Evolutionary conservation across 2,888 invertebrate genomes (phyloP).

Genomic region (Cyrtodaria siliqua): DNA sequence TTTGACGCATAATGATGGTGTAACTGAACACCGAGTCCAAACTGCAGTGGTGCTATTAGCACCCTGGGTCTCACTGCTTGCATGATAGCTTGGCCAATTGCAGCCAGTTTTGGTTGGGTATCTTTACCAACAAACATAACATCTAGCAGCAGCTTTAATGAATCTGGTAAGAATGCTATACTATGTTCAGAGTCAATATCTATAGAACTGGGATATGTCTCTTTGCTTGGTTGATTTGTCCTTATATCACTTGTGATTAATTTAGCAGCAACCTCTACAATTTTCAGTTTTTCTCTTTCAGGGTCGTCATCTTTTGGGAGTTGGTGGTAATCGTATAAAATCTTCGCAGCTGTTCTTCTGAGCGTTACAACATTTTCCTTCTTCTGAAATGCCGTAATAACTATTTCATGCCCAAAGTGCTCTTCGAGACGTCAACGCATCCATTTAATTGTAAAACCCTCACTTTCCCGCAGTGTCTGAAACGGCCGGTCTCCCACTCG

Average conservation of each 20-base stretch:
- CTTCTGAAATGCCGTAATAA: constrained; percentile 54
- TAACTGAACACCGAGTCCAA: constrained; percentile 67
- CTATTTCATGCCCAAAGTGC: constrained; percentile 59
- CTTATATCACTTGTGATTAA: constrained; percentile 67
- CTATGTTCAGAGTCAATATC: constrained; percentile 13
- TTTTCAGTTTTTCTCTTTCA: constrained; percentile 38
- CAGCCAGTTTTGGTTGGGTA: constrained; percentile 41
- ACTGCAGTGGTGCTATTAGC: constrained; percentile 63
- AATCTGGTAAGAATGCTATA: constrained; percentile 28
- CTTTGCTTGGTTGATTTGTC: constrained; percentile 12
- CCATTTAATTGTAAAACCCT: constrained; percentile 21
- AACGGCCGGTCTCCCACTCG: no score
- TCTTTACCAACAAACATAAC: constrained; percentile 46
- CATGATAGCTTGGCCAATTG: constrained; percentile 68
- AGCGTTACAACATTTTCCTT: constrained; percentile 61
- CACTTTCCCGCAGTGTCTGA: no score
- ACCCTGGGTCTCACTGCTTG: constrained; percentile 61
- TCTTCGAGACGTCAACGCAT: constrained; percentile 59
- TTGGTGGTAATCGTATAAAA: constrained; percentile 50
- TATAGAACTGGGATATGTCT: constrained; percentile 22
- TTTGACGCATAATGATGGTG: constrained; percentile 67
- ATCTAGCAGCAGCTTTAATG: constrained; percentile 20
- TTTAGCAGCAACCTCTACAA: constrained; percentile 66
- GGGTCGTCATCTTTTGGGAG: constrained; percentile 13
- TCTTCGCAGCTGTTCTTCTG: constrained; percentile 29